These are phyloP conservation scores for Ichneumoninae sp. DNA, from an alignment of 2,888 invertebrate species.

Conservation along the genomic window DNA sequence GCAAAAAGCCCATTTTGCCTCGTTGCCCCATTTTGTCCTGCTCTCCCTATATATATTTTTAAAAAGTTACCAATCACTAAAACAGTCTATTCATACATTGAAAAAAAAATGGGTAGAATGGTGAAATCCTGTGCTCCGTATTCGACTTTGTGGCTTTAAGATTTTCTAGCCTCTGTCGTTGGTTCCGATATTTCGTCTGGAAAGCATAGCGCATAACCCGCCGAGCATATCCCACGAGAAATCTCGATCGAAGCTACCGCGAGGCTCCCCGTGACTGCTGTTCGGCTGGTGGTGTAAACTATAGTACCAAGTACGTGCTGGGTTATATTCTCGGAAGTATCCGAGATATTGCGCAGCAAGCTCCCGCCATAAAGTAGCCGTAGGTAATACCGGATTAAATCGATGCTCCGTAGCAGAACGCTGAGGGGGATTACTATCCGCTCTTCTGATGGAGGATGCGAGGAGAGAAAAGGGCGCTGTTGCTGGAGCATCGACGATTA, in stretches of 20 bases:
- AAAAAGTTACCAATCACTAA: too few relatives aligned
- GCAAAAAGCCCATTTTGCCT: too few relatives aligned
- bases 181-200: slow-evolving; percentile 6
- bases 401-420: slow-evolving; percentile 49
- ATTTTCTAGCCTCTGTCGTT: not conserved
- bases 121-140: slow-evolving; percentile 11
- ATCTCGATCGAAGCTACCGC: slow-evolving; percentile 50
- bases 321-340: slow-evolving; percentile 50
- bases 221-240: slow-evolving; percentile 52
- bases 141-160: not conserved
- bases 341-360: slow-evolving; percentile 57
- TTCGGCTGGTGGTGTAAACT: not conserved
- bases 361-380: slow-evolving; percentile 62
- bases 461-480: slow-evolving; percentile 12
- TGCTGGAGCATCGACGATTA: slow-evolving; percentile 31
- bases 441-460: slow-evolving; percentile 40
- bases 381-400: slow-evolving; percentile 63
- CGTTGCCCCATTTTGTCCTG: too few relatives aligned
- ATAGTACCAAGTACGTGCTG: slow-evolving; percentile 15
- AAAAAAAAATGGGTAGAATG: not conserved
- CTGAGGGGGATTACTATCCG: slow-evolving; percentile 52
- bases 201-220: slow-evolving; percentile 16
- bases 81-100: too few relatives aligned
- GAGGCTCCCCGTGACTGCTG: slow-evolving; percentile 16
- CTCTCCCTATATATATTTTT: too few relatives aligned